Conservation (phyloP, 2,888 invertebrate genomes). For the Lutraria lutraria region DNA sequence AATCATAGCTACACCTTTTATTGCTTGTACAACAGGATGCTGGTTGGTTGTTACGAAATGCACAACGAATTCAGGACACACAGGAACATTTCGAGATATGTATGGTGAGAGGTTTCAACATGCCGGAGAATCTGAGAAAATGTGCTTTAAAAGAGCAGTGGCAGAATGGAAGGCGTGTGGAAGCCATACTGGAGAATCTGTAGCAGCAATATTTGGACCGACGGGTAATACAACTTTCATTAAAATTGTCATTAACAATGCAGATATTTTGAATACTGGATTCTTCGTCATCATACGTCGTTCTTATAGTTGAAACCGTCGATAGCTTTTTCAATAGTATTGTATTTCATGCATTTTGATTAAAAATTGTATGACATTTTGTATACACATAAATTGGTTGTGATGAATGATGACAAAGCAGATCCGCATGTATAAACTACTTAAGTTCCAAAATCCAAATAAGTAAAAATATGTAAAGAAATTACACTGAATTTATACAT, state of each 20-base stretch:
- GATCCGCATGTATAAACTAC: too few relatives aligned
- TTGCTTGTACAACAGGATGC: slow-evolving; percentile 59
- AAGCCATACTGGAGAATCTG: slow-evolving; percentile 49
- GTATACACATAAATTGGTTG: neutral
- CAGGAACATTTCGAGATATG: slow-evolving; percentile 68
- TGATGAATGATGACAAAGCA: neutral
- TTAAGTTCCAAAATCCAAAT: too few relatives aligned
- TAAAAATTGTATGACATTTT: neutral
- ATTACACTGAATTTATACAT: too few relatives aligned
- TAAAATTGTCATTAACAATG: neutral
- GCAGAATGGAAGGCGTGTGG: slow-evolving; percentile 70
- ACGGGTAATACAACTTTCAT: slow-evolving; percentile 59
- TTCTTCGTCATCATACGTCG: too few relatives aligned
- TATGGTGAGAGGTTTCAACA: slow-evolving; percentile 64
- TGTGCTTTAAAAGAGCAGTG: slow-evolving; percentile 69
- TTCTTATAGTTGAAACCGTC: neutral
- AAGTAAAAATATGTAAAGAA: too few relatives aligned
- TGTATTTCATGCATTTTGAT: neutral
- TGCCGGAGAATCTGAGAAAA: slow-evolving; percentile 64
- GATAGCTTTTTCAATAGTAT: neutral
- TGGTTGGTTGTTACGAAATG: slow-evolving; percentile 71
- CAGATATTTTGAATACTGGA: neutral
- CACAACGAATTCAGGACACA: slow-evolving; percentile 50
- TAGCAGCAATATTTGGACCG: slow-evolving; percentile 72
- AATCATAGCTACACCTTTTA: too few relatives aligned